Base-by-base conservation (phyloP, 2,888 invertebrate genomes). In the Junonia oenone region DNA sequence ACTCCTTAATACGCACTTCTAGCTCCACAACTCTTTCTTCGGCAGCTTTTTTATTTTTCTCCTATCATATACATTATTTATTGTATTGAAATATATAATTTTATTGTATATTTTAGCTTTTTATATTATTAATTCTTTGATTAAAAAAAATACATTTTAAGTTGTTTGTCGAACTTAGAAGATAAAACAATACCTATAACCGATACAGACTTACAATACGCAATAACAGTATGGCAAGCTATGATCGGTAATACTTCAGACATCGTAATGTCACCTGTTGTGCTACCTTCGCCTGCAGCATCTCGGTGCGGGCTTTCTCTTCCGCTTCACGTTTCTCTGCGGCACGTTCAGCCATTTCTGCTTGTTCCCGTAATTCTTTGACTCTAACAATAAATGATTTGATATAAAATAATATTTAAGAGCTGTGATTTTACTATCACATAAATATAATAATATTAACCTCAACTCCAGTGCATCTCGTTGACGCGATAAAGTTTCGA, bases 391-490 rank as follows among this genome's bases (percentile, higher is more conserved):
- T 40, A 46, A 46, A 13, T 14, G 13, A 13, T 0, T n/a, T 8
- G n/a, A 22, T 22, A 26, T n/a, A 27, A 1, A 45, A 15, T 11
- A 14, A 14, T 45, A 9, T 15, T 29, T 11, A 13, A 9, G 8
- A 29, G 1, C 2, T 26, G 15, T 14, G 6, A 27, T n/a, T 15
- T 29, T 6, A 6, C 29, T 29, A 29, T 46, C 6, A 17, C 13
- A 27, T 17, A 22, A 43, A 17, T 15, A 6, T n/a, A 45, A 3
- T 55, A 58, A 59, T 54, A 27, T 45, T 33, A 55, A 88, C 90
- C 90, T 82, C 13, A 76, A 59, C 65, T 90, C 90, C 33, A 90
- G 71, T 17, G 87, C 87, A 68, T 89, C 87, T 13, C 90, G 77
- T 62, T 89, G 90, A 5, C 78, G 78, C 5, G 81, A 78, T 37